Base-by-base conservation (phyloP, 1,140 invertebrate genomes). In the Ganaspis sp. region DNA sequence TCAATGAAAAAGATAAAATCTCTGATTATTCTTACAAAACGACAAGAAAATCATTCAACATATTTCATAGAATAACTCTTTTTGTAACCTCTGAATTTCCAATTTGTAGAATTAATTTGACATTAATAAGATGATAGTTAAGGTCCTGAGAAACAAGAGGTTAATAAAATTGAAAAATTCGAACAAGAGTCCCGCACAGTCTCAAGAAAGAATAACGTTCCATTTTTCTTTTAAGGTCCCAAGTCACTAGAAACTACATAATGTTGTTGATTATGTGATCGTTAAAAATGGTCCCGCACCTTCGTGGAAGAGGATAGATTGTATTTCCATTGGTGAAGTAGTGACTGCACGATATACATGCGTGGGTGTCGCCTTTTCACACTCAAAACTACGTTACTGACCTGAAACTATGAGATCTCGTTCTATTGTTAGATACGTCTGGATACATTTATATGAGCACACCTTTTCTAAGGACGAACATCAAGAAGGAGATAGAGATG, bases 321-420 rank as follows among this genome's bases (percentile, higher is more conserved):
- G 49, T 76, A 29, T 76, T 72, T 76, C 75, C 9, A 6, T 29
- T 64, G 54, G 21, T 26, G 12, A 64, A 64, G 58, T 58, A 19
- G 19, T 64, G 58, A 26, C 23, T 64, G 58, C 21, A 34, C 58
- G 58, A 64, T 49, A 49, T 69, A 70, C 34, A 77, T 21, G 75
- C 53, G 42, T 76, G 53, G 76, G 76, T 42, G 72, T 70, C 49
- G 69, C 49, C 69, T 78, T 78, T 78, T 78, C 69, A 71, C 76
- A 70, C 72, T 78, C 34, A 19, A 49, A 78, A 74, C 72, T 38
- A 64, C 72, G 70, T 49, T 72, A 76, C 75, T 76, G 54, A 76
- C 69, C 69, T 74, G 53, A 78, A 78, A 72, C 54, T 53, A 78
- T 34, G 40, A 69, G 26, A 78, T 75, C 73, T 34, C 49, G 38